phyloP scores from a whole-genome alignment of 2,113 vertebrate species.

The Peromyscus californicus region DNA sequence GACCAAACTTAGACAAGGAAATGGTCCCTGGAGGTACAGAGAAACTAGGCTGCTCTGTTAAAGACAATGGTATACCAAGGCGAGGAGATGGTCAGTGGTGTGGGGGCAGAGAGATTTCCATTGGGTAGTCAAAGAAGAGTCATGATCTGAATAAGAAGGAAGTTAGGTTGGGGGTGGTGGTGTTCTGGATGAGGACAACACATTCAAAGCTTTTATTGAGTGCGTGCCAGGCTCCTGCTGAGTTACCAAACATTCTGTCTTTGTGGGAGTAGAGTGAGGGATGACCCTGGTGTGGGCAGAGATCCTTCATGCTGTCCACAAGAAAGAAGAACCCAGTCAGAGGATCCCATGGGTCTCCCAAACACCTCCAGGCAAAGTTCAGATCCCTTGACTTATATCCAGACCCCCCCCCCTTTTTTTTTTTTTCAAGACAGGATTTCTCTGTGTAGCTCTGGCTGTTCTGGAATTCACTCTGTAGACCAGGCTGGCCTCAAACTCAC shows the following conservation, averaged over 20 bases:
- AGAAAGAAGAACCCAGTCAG: not conserved
- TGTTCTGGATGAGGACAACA: not conserved
- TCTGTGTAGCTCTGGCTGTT: not conserved
- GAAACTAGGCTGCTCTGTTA: not conserved
- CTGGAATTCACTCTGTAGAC: not conserved
- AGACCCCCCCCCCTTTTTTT: not conserved
- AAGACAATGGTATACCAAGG: not conserved
- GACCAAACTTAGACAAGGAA: not conserved
- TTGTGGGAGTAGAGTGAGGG: not conserved
- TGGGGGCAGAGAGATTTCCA: not conserved
- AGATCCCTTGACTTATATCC: conserved; percentile 21
- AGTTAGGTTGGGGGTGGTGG: not conserved
- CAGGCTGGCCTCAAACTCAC: not conserved
- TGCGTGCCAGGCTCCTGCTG: conserved; percentile 36
- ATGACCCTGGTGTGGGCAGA: not conserved
- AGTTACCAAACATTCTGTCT: conserved; percentile 46
- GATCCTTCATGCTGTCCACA: not conserved
- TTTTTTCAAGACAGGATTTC: not conserved
- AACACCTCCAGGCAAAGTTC: not conserved
- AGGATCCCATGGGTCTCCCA: not conserved
- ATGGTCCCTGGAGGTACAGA: not conserved
- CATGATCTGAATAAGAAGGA: conserved; percentile 50
- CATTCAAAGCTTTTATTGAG: conserved; percentile 56
- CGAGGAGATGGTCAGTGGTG: not conserved
- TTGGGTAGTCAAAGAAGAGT: not conserved